Evolutionary conservation across 1,140 invertebrate species (phyloP).

Genomic region (Thaumatotibia leucotreta): DNA sequence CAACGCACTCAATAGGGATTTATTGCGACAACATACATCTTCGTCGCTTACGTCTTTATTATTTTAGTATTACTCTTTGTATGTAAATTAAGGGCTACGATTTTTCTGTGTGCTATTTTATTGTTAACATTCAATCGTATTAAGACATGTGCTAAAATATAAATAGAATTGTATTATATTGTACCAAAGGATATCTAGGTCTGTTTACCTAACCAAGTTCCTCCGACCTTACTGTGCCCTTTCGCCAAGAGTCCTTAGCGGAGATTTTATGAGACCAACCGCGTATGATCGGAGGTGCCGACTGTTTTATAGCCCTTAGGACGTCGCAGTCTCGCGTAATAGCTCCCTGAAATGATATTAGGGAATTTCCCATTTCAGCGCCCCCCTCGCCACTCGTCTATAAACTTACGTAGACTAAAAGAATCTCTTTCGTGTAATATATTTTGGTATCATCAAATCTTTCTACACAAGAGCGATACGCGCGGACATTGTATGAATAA

Average conservation of each 20-base stretch:
- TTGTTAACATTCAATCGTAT: too few species aligned
- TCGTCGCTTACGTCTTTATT: not conserved
- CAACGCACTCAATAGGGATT: not conserved
- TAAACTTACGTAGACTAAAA: not conserved
- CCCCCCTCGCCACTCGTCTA: not conserved
- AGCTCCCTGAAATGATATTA: constrained; percentile 33
- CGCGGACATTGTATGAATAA: constrained; percentile 47
- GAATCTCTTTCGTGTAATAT: constrained; percentile 22
- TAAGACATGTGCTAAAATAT: too few species aligned
- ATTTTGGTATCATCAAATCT: constrained; percentile 43
- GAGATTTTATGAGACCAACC: constrained; percentile 44
- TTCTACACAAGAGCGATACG: constrained; percentile 35
- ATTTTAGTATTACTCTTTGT: not conserved
- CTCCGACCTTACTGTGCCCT: constrained; percentile 28
- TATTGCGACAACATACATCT: not conserved
- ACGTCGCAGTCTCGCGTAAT: constrained; percentile 26
- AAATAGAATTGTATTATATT: too few species aligned
- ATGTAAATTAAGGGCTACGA: not conserved
- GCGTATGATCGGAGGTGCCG: constrained; percentile 33
- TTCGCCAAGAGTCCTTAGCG: constrained; percentile 34
- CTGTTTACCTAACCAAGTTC: constrained; percentile 26
- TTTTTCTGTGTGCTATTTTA: too few species aligned
- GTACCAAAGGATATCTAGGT: too few species aligned
- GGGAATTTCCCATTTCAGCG: constrained; percentile 23
- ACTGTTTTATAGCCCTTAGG: constrained; percentile 49